These are phyloP conservation scores for Drosophila mimetica DNA, from an alignment of 2,888 invertebrate species.

Conservation along the genomic window DNA sequence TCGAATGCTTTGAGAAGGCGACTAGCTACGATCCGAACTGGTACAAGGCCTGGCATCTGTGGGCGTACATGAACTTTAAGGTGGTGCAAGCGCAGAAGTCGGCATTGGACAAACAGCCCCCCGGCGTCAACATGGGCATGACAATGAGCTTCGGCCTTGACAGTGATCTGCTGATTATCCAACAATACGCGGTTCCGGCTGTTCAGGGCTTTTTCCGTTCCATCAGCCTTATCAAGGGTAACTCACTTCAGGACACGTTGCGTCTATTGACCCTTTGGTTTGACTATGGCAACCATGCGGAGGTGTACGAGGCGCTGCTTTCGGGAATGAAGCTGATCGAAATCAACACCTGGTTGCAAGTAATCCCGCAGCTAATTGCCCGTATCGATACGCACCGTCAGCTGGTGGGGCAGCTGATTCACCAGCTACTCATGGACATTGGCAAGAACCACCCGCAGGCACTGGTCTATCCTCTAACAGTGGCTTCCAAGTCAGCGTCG, in stretches of 20 bases:
- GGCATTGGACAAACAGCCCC: constrained; percentile 74
- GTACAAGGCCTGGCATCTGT: constrained; percentile 99
- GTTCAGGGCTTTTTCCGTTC: constrained; percentile 98
- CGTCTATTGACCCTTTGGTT: constrained; percentile 98
- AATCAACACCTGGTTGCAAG: constrained; percentile 99
- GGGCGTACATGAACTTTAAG: constrained; percentile 99
- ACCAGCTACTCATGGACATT: constrained; percentile 96
- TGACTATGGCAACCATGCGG: constrained; percentile 97
- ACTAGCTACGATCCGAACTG: constrained; percentile 87
- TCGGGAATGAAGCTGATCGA: constrained; percentile 97
- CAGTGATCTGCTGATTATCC: constrained; percentile 82
- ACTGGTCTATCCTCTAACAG: constrained; percentile 97
- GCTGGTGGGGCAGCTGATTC: constrained; percentile 95
- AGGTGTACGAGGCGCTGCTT: constrained; percentile 96
- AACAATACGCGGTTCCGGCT: constrained; percentile 95
- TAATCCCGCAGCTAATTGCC: constrained; percentile 99
- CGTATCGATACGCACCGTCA: constrained; percentile 96
- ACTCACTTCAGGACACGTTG: constrained; percentile 97
- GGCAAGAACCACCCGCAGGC: constrained; percentile 99
- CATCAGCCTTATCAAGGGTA: constrained; percentile 95
- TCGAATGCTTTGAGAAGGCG: constrained; percentile 84
- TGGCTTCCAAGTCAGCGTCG: constrained; percentile 97
- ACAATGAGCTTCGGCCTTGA: constrained; percentile 45
- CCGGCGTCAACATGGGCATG: constrained; percentile 16
- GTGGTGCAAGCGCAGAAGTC: constrained; percentile 86